Conservation (phyloP, 2,888 invertebrate species). For the Mesochorus sp. region DNA sequence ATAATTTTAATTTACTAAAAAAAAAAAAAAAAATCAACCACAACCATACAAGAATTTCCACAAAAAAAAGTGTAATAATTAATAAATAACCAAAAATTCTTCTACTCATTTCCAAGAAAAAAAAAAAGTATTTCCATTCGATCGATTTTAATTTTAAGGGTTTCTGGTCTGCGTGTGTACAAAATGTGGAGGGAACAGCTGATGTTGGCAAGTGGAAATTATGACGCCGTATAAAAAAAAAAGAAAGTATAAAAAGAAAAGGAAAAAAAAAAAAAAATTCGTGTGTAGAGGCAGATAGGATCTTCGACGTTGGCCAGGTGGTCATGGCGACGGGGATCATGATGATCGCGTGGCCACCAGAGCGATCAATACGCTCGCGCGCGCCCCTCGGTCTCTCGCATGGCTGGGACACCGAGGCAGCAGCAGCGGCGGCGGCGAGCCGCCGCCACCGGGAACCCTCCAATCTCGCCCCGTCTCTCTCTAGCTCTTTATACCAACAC, state of each 20-base stretch:
- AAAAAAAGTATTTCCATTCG: background rate
- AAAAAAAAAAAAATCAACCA: too few species aligned
- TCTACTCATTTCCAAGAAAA: too few species aligned
- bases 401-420: constrained; percentile 52
- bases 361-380: constrained; percentile 80
- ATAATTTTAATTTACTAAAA: too few species aligned
- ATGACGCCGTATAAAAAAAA: constrained; percentile 22
- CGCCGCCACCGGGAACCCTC: constrained; percentile 39
- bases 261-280: constrained; percentile 5
- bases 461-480: constrained; percentile 45
- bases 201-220: constrained; percentile 20
- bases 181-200: too few species aligned
- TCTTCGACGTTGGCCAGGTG: constrained; percentile 80
- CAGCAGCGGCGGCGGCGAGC: constrained; percentile 43
- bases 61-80: too few species aligned
- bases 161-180: too few species aligned
- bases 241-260: background rate
- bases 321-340: constrained; percentile 81
- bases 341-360: constrained; percentile 80
- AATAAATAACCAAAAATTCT: too few species aligned
- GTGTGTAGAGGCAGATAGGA: constrained; percentile 74
- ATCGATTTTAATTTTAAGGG: background rate
- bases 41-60: too few species aligned
- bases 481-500: constrained; percentile 16
- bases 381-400: constrained; percentile 68